Conservation (phyloP, 2,113 vertebrate species). For the Progne subis region DNA sequence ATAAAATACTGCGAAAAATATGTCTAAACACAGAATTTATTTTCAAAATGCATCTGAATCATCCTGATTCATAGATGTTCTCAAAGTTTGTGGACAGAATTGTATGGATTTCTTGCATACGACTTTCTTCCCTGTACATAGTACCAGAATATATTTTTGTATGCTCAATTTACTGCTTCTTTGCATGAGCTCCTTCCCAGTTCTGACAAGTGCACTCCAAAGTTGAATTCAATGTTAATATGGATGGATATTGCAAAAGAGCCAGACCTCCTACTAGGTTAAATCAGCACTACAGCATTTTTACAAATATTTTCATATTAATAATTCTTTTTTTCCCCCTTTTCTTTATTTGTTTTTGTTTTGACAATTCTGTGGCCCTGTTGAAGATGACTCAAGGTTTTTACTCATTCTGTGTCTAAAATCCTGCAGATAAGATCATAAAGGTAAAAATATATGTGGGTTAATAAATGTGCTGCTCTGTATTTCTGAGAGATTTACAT, state of each 20-base stretch:
- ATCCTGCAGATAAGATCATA: background rate
- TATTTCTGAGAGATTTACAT: background rate
- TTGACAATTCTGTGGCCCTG: background rate
- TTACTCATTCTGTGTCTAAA: background rate
- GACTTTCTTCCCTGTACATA: background rate
- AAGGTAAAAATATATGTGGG: background rate
- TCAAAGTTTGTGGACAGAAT: background rate
- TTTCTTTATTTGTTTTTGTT: background rate
- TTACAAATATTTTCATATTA: background rate
- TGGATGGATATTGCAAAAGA: background rate
- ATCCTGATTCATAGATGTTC: background rate
- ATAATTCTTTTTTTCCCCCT: fast-evolving
- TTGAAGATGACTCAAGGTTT: background rate
- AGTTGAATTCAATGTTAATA: background rate
- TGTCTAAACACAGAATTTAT: background rate
- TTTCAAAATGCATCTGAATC: background rate
- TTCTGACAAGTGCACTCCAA: background rate
- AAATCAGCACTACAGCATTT: background rate
- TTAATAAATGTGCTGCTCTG: background rate
- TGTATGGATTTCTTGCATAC: background rate
- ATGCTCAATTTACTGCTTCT: background rate
- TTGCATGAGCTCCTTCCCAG: background rate
- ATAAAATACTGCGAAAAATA: background rate
- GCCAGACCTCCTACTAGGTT: background rate
- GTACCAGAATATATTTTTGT: background rate